A percentile compares a stretch with the other conserved stretches of the same genome.
phyloP scores from a whole-genome alignment of 2,888 invertebrate genomes.

The Drosophila nigricruria region DNA sequence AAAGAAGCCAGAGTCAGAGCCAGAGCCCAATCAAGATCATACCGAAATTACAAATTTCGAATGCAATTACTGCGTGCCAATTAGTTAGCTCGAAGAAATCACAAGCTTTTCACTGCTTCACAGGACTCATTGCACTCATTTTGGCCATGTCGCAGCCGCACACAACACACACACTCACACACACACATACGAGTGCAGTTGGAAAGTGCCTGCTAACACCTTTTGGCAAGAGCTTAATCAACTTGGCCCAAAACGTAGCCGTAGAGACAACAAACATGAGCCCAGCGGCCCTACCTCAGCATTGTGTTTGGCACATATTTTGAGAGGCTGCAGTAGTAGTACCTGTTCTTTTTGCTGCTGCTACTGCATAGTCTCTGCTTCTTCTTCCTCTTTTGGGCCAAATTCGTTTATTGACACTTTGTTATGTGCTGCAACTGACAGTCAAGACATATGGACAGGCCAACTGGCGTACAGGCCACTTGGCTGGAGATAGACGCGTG shows the following conservation, averaged over 20 bases:
- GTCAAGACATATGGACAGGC: constrained; percentile 41
- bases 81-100: constrained; percentile 10
- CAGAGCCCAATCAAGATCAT: not conserved
- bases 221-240: constrained; percentile 64
- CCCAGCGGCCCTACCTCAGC: not conserved
- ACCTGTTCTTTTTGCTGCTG: constrained; percentile 20
- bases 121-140: constrained; percentile 24
- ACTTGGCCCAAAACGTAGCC: constrained; percentile 34
- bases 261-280: constrained; percentile 42
- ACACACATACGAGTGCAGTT: not conserved
- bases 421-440: constrained; percentile 75
- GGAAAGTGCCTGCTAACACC: constrained; percentile 38
- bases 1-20: not conserved
- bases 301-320: constrained; percentile 25
- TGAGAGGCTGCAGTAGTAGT: constrained; percentile 14
- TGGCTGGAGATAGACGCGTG: constrained; percentile 19
- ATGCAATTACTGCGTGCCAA: constrained; percentile 3
- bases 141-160: constrained; percentile 3
- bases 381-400: constrained; percentile 32
- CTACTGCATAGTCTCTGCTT: constrained; percentile 10
- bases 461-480: constrained; percentile 28
- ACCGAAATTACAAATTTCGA: not conserved
- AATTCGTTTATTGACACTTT: constrained; percentile 78
- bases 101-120: constrained; percentile 2
- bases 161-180: constrained; percentile 6